Evolutionary conservation across 2,888 invertebrate species (phyloP), one percentile per base, ranked within the genome.

Genomic region (Rotaria sp.): DNA sequence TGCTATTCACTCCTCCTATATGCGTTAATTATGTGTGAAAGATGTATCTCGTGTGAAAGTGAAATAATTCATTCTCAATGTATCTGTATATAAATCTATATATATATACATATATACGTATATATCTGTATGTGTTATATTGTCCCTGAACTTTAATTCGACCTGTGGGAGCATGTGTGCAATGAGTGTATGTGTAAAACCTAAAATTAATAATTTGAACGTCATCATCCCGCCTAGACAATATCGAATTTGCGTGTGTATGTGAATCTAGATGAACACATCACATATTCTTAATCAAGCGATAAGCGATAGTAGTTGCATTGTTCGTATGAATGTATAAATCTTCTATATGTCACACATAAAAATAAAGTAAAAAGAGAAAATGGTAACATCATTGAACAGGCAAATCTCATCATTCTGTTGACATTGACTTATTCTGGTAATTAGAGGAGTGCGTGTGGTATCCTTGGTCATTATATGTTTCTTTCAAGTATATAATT

Each of bases 211-310:
- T 59, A 59, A 59, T 59, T 59, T n/a, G 57, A 30, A 59, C 30
- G 30, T 59, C 57, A 59, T 30, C 57, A n/a, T 59, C n/a, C 15
- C 30, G 57, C 57, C 57, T n/a, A 59, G 57, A 59, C 57, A 59
- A 59, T 11, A 59, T 59, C 57, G 57, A 59, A 59, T 59, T n/a
- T 59, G 57, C 15, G 57, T 59, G 57, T 59, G 57, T 15, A 30
- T n/a, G 30, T 59, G 30, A 11, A n/a, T 30, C 57, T 30, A 59
- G n/a, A 59, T 59, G 57, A n/a, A 26, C 26, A 59, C 57, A 59
- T 59, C 30, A 30, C n/a, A n/a, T 59, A 59, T 59, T 59, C 57
- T 59, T 59, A 59, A 59, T 59, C 57, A 59, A 59, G 57, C 57
- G 57, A 59, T 59, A 59, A 59, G 57, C 57, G n/a, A 59, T 59